Evolutionary conservation across 2,888 invertebrate species (phyloP).

Genomic region (Bruchidius siliquastri): DNA sequence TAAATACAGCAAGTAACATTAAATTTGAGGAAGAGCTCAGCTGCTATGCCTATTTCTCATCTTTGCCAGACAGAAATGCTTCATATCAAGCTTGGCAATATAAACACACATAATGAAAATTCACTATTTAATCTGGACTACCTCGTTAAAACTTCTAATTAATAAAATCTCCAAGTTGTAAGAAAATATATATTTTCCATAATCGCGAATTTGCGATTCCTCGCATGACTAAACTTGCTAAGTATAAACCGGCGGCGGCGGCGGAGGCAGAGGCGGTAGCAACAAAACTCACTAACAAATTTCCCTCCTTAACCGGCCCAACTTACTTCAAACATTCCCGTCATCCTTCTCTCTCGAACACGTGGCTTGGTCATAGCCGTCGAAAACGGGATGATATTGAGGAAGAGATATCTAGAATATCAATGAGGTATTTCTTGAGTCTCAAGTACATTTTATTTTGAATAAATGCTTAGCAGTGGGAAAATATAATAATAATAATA

Average conservation of each 20-base stretch:
- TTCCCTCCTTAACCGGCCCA: constrained; percentile 23
- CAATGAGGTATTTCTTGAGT: no score
- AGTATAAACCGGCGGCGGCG: constrained; percentile 36
- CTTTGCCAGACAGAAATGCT: background rate
- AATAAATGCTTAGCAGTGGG: no score
- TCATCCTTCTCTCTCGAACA: constrained; percentile 11
- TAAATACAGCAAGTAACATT: background rate
- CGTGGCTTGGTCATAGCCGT: background rate
- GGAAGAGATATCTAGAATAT: background rate
- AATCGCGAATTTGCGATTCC: constrained; percentile 46
- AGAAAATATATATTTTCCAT: constrained; percentile 39
- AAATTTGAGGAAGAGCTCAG: background rate
- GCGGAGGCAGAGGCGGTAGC: constrained; percentile 4
- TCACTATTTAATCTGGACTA: constrained; percentile 22
- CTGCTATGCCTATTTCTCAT: background rate
- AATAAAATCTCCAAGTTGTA: constrained; percentile 28
- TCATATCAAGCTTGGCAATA: background rate
- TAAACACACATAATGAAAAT: constrained; percentile 13
- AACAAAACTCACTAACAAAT: constrained; percentile 42
- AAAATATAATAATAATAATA: no score
- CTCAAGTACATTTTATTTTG: no score
- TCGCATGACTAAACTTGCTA: constrained; percentile 45
- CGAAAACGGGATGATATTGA: background rate
- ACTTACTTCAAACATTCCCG: constrained; percentile 22
- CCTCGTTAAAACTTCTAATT: constrained; percentile 29